Conservation (phyloP, 2,888 invertebrate genomes). For the Mythimna albipuncta region DNA sequence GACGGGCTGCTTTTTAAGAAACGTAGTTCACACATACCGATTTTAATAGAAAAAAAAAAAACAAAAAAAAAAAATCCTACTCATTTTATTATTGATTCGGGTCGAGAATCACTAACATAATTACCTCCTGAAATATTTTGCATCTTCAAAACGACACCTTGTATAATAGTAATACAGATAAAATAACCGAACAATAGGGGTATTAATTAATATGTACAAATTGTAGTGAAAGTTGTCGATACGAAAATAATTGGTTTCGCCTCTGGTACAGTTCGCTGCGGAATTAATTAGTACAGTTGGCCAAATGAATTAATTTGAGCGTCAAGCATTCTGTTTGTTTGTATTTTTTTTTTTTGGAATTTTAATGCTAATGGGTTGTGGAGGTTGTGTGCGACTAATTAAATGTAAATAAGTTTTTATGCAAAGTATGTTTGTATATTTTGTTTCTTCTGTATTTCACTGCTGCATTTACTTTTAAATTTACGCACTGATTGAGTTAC, state of each 20-base stretch:
- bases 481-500: too few species aligned
- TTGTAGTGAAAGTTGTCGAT: constrained; percentile 57
- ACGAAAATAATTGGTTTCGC: constrained; percentile 65
- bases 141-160: too few species aligned
- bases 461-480: too few species aligned
- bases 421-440: neutral
- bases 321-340: constrained; percentile 53
- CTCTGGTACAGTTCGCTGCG: constrained; percentile 57
- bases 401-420: constrained; percentile 9
- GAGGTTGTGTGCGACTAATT: constrained; percentile 29
- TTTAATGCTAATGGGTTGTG: constrained; percentile 54
- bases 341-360: constrained; percentile 40
- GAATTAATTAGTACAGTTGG: constrained; percentile 69
- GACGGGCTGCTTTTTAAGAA: too few species aligned
- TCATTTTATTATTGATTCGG: too few species aligned
- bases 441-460: too few species aligned
- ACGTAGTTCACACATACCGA: too few species aligned
- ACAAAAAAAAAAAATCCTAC: too few species aligned
- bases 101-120: too few species aligned
- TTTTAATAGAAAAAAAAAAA: too few species aligned
- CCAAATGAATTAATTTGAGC: constrained; percentile 65
- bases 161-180: constrained; percentile 36
- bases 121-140: too few species aligned
- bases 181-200: constrained; percentile 38
- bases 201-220: constrained; percentile 66